These are phyloP conservation scores for Mimachlamys varia DNA, from an alignment of 2,888 invertebrate species.

Conservation along the genomic window DNA sequence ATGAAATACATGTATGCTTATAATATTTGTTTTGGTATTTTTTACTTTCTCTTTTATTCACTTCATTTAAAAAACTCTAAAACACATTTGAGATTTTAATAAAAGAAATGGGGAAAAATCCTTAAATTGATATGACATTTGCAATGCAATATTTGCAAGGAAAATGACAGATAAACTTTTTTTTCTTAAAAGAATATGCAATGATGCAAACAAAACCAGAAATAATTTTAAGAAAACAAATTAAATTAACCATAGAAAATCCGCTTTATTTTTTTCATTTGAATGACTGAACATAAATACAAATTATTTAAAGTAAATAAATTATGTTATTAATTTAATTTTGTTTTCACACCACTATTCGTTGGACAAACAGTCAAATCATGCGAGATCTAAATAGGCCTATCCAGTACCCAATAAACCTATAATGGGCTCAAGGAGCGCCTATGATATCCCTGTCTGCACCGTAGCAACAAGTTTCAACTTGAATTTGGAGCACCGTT, in stretches of 20 bases:
- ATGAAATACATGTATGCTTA: too few relatives aligned
- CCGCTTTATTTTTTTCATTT: conserved; percentile 20
- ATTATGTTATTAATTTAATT: conserved; percentile 24
- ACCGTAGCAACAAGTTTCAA: conserved; percentile 44
- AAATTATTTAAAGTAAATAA: conserved; percentile 31
- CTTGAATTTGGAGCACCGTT: conserved; percentile 16
- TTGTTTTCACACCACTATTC: conserved; percentile 9
- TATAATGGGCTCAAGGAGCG: conserved; percentile 32
- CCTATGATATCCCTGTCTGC: conserved; percentile 39
- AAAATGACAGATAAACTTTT: conserved; percentile 31
- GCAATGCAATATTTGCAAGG: too few relatives aligned
- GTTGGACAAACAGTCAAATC: conserved; percentile 21
- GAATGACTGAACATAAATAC: background rate
- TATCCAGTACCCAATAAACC: conserved; percentile 26
- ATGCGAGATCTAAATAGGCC: conserved; percentile 21
- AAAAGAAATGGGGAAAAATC: too few relatives aligned
- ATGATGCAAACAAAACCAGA: background rate
- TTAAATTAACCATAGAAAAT: background rate
- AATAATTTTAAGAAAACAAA: conserved; percentile 22
- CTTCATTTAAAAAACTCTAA: too few relatives aligned
- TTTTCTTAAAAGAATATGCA: background rate
- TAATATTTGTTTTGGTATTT: too few relatives aligned
- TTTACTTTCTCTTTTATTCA: too few relatives aligned
- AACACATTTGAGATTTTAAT: too few relatives aligned
- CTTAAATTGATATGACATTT: too few relatives aligned